Base-by-base conservation (phyloP, 92 coral and sea anemone species). In the Epizoanthus stellaris region DNA sequence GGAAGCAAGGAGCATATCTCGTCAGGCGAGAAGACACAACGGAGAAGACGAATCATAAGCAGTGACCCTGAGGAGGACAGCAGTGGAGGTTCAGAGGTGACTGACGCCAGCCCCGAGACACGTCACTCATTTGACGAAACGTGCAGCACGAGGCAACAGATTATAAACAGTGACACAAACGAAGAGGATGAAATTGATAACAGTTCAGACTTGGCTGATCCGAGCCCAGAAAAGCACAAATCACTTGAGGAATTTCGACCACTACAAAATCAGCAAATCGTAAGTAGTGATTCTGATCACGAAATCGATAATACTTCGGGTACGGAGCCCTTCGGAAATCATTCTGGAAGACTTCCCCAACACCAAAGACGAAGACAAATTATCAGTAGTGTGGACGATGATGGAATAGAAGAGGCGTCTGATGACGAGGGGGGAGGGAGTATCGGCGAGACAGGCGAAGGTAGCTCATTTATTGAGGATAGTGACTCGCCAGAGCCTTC, bases 41-140 rank as follows among this genome's bases (percentile, higher is more conserved):
- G 74, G 0, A 38, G 81, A 7, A 34, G 68, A 17, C 65, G 47
- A 76, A 56, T 76, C 10, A 76, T 76, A 58, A 76, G 81, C 60
- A 76, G 81, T 36, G 81, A 76, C 16, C 49, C 81, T 7, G 81
- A 76, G 42, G 67, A 5, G 7, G 81, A 58, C n/a, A 36, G 17
- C 17, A 67, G 14, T 30, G 38, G 16, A 57, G 17, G 68, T 58
- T 30, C 25, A 57, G 81, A 38, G 3, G 30, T 15, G 57, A 7
- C 54, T 43, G 38, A 62, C 0, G 34, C 53, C 10, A 69, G 21
- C 10, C 3, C 36, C 20, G 49, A 75, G 1, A 30, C 54, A 17
- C 80, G 36, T 2, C 14, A 9, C 25, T 53, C 47, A 4, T 20
- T 56, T 54, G 12, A 75, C 25, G 43, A 23, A 23, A 15, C 8